phyloP scores from a whole-genome alignment of 37 sponge, comb jelly and placozoan species.

The Hexactinellida sp. region DNA sequence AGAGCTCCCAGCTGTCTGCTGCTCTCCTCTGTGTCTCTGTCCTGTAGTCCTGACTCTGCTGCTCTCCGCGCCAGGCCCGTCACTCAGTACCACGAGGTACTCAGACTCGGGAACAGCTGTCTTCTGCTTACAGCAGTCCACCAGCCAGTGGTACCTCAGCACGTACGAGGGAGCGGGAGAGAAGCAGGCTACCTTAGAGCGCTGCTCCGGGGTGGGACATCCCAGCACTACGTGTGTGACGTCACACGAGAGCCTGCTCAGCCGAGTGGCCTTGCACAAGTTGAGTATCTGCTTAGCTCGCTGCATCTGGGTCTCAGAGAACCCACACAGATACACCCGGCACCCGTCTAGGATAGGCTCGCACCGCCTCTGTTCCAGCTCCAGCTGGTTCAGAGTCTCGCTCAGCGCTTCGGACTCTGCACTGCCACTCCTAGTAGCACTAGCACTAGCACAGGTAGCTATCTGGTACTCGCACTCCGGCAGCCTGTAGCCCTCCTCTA shows the following conservation, averaged over 20 bases:
- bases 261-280: not conserved
- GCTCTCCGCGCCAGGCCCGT: not conserved
- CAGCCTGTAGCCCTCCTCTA: not conserved
- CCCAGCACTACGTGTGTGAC: not conserved
- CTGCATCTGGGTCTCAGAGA: not conserved
- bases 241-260: not conserved
- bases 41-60: not conserved
- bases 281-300: not conserved
- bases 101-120: not conserved
- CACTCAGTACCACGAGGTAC: not conserved
- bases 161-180: not conserved
- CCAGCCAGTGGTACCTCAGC: not conserved
- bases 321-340: not conserved
- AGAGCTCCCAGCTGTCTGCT: not conserved
- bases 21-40: not conserved
- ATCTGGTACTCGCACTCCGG: not conserved
- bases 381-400: not conserved
- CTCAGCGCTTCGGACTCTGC: not conserved
- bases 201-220: not conserved
- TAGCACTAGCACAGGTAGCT: not conserved
- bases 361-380: not conserved
- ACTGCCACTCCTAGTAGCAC: not conserved
- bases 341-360: not conserved
- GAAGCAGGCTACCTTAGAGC: not conserved
- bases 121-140: not conserved